These are phyloP conservation scores for Forbesichthys agassizii DNA, from an alignment of 2,113 vertebrate species.

Conservation along the genomic window DNA sequence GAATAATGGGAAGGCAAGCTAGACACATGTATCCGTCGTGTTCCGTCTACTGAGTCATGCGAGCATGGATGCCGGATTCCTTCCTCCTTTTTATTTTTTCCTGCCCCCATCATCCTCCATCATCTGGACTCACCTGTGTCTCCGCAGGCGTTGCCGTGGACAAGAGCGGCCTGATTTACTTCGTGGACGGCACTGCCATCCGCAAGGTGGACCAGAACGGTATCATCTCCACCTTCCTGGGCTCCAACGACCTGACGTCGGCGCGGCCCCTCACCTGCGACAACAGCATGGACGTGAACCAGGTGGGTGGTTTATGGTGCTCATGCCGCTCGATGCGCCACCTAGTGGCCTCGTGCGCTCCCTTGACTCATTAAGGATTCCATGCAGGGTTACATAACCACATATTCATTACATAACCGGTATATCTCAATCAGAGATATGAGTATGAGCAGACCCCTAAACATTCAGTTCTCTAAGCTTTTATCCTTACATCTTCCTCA, in stretches of 20 bases:
- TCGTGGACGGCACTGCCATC: slow-evolving; percentile 97
- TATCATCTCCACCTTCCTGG: slow-evolving; percentile 93
- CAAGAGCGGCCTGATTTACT: slow-evolving; percentile 95
- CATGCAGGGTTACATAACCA: no score
- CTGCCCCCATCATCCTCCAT: slow-evolving; percentile 19
- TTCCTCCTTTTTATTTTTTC: neutral
- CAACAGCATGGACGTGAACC: slow-evolving; percentile 95
- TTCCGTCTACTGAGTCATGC: slow-evolving; percentile 68
- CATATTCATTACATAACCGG: no score
- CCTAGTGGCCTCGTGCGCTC: no score
- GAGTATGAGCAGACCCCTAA: no score
- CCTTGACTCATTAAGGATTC: no score
- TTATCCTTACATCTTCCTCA: no score
- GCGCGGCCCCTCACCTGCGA: slow-evolving; percentile 94
- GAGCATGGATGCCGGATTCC: slow-evolving; percentile 42
- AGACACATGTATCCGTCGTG: slow-evolving; percentile 76
- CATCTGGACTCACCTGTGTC: slow-evolving; percentile 39
- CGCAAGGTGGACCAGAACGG: slow-evolving; percentile 96
- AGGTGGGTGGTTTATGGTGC: slow-evolving; percentile 76
- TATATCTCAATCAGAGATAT: no score
- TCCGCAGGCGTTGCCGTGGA: slow-evolving; percentile 90
- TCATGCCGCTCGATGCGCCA: no score
- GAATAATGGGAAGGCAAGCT: slow-evolving; percentile 79
- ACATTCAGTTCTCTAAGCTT: no score
- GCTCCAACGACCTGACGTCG: slow-evolving; percentile 95